A percentile compares a stretch with the other conserved stretches of the same genome.
Conservation (phyloP, 2,113 vertebrate species). For the Acrocephalus arundinaceus region DNA sequence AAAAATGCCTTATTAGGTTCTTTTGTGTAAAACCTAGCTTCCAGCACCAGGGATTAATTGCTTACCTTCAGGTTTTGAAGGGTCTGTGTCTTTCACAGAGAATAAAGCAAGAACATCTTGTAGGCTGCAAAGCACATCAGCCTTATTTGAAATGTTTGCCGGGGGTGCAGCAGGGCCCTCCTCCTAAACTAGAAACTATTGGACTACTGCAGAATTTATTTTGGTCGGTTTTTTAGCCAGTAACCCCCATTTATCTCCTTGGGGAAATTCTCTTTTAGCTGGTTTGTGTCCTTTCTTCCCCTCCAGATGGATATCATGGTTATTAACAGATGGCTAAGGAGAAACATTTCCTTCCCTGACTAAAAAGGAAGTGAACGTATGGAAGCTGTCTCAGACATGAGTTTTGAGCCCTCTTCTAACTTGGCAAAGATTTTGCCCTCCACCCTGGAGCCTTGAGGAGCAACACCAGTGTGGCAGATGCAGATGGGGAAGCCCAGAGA, state of each 20-base stretch:
- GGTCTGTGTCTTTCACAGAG: neutral
- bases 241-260: neutral
- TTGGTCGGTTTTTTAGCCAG: neutral
- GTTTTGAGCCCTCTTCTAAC: neutral
- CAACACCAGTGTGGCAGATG: neutral
- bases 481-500: neutral
- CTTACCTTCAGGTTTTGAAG: neutral
- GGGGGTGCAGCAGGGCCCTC: neutral
- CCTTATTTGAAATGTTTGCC: neutral
- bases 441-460: neutral
- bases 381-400: neutral
- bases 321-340: neutral
- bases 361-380: neutral
- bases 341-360: neutral
- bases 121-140: neutral
- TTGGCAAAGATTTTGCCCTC: neutral
- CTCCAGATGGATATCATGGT: neutral
- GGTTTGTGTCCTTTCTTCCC: neutral
- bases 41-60: neutral
- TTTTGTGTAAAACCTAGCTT: neutral
- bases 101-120: neutral
- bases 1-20: neutral
- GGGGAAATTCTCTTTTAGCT: neutral
- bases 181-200: neutral
- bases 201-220: neutral